Evolutionary conservation across 1,140 invertebrate genomes (phyloP).

Genomic region (Vollenhovia emeryi): DNA sequence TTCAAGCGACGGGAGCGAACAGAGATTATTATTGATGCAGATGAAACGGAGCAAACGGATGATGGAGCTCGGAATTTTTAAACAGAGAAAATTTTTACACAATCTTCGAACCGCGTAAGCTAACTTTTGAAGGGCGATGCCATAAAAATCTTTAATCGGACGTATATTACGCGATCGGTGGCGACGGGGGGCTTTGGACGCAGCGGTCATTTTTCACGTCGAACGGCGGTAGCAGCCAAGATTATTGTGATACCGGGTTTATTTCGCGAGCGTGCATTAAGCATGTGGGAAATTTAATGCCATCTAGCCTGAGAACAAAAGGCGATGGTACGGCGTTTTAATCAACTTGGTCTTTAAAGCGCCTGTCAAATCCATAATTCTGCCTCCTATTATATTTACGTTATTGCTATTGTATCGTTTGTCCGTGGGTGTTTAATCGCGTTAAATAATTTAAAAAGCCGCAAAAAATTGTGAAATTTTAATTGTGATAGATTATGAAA

Average conservation of each 20-base stretch:
- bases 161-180: slow-evolving; percentile 21
- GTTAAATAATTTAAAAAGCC: not conserved
- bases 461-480: not conserved
- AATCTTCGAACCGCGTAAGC: not conserved
- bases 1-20: not conserved
- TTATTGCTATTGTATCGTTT: slow-evolving; percentile 39
- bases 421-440: not conserved
- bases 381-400: slow-evolving; percentile 30
- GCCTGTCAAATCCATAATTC: slow-evolving; percentile 49
- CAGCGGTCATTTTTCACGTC: slow-evolving; percentile 30
- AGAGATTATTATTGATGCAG: not conserved
- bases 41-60: slow-evolving; percentile 15
- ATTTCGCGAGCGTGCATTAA: slow-evolving; percentile 51
- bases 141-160: slow-evolving; percentile 45
- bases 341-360: slow-evolving; percentile 51
- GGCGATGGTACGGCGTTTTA: slow-evolving; percentile 26
- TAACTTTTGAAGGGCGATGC: not conserved
- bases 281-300: slow-evolving; percentile 50
- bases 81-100: slow-evolving; percentile 20
- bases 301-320: slow-evolving; percentile 39
- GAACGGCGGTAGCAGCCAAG: slow-evolving; percentile 6
- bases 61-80: not conserved
- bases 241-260: slow-evolving; percentile 52
- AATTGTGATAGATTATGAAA: slow-evolving; percentile 12
- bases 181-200: not conserved